Evolutionary conservation across 2,797 vertebrate genomes (phyloP), one percentile per base, ranked within the genome.

Genomic region (Phaenicophaeus curvirostris): DNA sequence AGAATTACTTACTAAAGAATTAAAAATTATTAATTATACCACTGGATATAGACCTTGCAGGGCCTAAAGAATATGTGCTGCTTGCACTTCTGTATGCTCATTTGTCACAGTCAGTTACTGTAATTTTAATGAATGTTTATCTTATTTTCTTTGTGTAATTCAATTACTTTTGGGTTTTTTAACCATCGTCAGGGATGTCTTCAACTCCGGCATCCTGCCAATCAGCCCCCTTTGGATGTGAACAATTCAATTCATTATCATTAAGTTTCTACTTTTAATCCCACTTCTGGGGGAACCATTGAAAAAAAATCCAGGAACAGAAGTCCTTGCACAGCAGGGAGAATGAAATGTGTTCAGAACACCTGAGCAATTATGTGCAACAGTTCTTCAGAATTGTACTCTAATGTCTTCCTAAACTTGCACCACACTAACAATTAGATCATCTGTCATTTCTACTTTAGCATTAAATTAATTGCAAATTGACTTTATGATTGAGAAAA

Each of bases 181-280:
- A 96, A 89, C 88, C 75, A 94, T 97, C 93, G 27, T 96, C 77
- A 84, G 97, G 96, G 96, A 96, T 96, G 96, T 94, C 95, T 97
- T 83, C 74, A 85, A 96, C 95, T 97, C 95, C 96, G 23, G 96
- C 96, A 96, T 78, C 59, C 94, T 98, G 98, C 97, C 98, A 98
- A 73, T 97, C 97, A 90, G 83, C 31, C 95, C 96, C 87, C 95
- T 97, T 97, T 95, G 95, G 96, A 95, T 83, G 84, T 86, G 91
- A 97, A 97, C 97, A 98, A 98, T 98, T 98, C 96, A 97, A 98
- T 98, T 98, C 97, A 98, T 98, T 98, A 98, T 97, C 96, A 97
- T 98, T 98, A 98, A 95, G 94, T 89, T 57, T 94, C 94, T 88
- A 95, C 95, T 96, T 96, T 94, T 96, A 96, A 96, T 97, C 90